Percentiles rank a stretch among this genome's conserved stretches.
These are phyloP conservation scores for Lutjanus campechanus DNA, from an alignment of 2,797 vertebrate genomes.

Conservation along the genomic window DNA sequence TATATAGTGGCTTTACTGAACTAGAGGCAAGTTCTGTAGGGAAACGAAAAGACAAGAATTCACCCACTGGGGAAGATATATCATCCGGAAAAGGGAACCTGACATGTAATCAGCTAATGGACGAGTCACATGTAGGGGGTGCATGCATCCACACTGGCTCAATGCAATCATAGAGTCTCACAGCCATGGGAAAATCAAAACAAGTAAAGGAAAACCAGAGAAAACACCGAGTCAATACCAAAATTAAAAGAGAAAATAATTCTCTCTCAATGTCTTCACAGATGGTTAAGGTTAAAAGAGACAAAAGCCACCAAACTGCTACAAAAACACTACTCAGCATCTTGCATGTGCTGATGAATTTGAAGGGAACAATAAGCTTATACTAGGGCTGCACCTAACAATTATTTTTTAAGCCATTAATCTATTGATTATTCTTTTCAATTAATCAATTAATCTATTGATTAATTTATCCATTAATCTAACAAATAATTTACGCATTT, in stretches of 20 bases:
- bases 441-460: no score
- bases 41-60: conserved; percentile 42
- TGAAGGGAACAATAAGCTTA: no score
- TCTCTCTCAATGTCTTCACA: neutral
- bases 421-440: no score
- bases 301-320: neutral
- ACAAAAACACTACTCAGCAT: neutral
- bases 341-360: neutral
- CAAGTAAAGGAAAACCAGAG: neutral
- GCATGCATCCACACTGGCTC: neutral
- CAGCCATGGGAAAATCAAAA: neutral
- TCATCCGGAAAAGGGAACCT: conserved; percentile 60
- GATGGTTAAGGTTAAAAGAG: neutral
- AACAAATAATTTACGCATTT: no score
- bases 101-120: conserved; percentile 81
- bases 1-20: conserved; percentile 7
- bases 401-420: no score
- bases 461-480: no score
- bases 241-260: neutral
- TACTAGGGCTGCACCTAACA: no score
- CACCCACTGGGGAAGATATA: conserved; percentile 46
- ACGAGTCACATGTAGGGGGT: conserved; percentile 32
- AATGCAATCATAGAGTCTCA: neutral
- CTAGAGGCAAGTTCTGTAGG: conserved; percentile 6
- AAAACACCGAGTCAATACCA: neutral